Percentiles rank a stretch among this genome's conserved stretches.
These are phyloP conservation scores for Kryphioiulus occultus DNA, from an alignment of 2,888 invertebrate species.

Conservation along the genomic window DNA sequence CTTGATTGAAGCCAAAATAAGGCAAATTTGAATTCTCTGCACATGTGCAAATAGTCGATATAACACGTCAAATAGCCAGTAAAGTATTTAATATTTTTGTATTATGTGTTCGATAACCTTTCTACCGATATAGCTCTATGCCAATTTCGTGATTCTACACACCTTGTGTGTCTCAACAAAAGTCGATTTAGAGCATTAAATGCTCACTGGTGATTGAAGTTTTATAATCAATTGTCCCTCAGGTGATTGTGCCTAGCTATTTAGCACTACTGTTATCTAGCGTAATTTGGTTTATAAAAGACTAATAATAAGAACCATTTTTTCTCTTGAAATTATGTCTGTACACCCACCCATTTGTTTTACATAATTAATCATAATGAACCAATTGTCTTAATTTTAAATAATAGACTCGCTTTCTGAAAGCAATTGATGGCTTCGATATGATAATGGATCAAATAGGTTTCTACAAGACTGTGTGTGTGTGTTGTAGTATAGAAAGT, in stretches of 20 bases:
- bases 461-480: too few species aligned
- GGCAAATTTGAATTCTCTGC: too few species aligned
- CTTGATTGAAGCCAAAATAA: too few species aligned
- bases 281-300: neutral
- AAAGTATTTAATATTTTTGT: too few species aligned
- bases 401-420: neutral
- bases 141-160: neutral
- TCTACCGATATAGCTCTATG: neutral
- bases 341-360: neutral
- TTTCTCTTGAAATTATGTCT: neutral
- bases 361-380: neutral
- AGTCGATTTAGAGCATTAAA: neutral
- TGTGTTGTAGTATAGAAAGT: too few species aligned
- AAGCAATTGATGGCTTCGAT: neutral
- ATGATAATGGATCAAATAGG: neutral
- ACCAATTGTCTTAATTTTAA: constrained; percentile 5
- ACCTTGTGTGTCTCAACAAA: neutral
- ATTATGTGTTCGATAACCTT: too few species aligned
- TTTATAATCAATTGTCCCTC: neutral
- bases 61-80: too few species aligned
- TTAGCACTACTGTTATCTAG: neutral
- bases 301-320: neutral
- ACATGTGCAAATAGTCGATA: too few species aligned
- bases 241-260: neutral
- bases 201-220: neutral